Percentiles rank a stretch among this genome's conserved stretches.
These are phyloP conservation scores for Ceratosolen solmsi DNA, from an alignment of 1,140 invertebrate species.

Conservation along the genomic window DNA sequence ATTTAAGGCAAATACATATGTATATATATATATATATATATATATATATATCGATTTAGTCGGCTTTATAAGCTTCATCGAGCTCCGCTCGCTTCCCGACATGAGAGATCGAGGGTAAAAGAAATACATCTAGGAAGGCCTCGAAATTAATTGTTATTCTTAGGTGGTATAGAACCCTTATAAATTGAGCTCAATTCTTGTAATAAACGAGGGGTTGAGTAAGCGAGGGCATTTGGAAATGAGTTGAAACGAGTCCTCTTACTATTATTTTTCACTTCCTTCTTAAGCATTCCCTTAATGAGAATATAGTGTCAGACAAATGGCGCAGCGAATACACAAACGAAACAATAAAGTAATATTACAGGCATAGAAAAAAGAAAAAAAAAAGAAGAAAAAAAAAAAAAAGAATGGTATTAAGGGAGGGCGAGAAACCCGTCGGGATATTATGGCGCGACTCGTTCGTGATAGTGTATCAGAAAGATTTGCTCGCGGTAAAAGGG, in stretches of 20 bases:
- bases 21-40: no score
- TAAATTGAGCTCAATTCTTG: not conserved
- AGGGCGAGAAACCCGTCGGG: not conserved
- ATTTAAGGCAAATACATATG: conserved; percentile 16
- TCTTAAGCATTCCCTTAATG: not conserved
- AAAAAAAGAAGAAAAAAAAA: no score
- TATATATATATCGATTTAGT: conserved; percentile 9
- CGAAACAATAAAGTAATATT: conserved; percentile 17
- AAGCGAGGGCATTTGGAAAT: not conserved
- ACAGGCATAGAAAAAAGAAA: not conserved
- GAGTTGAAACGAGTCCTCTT: not conserved
- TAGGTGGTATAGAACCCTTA: not conserved
- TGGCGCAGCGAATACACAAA: no score
- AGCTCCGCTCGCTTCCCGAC: not conserved
- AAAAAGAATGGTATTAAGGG: not conserved
- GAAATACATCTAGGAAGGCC: not conserved
- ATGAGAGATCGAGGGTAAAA: not conserved
- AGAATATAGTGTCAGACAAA: not conserved
- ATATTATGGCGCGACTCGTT: not conserved
- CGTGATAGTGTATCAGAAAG: conserved; percentile 4
- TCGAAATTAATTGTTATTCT: conserved; percentile 16
- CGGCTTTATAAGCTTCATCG: not conserved
- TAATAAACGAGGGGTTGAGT: not conserved
- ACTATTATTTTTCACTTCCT: not conserved
- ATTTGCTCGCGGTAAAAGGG: no score